These are phyloP conservation scores for Epinotia ramella DNA, from an alignment of 2,888 invertebrate genomes.

Conservation along the genomic window DNA sequence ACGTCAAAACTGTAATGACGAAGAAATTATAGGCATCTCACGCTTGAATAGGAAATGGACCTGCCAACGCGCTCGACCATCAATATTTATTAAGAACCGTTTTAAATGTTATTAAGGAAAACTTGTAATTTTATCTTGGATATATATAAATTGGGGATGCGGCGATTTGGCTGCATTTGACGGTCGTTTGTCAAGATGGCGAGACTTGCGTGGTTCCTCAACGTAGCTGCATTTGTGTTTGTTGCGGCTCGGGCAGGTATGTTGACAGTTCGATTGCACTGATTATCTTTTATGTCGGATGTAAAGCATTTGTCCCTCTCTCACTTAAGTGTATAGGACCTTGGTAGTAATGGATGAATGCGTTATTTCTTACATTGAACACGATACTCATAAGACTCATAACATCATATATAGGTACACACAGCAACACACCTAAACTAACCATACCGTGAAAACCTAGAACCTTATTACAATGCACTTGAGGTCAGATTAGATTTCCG, in stretches of 20 bases:
- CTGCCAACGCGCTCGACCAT: constrained; percentile 56
- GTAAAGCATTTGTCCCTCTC: no score
- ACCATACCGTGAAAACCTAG: no score
- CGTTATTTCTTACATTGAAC: no score
- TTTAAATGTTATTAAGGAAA: constrained; percentile 58
- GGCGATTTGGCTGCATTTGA: constrained; percentile 64
- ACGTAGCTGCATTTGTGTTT: constrained; percentile 51
- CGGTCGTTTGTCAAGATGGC: constrained; percentile 62
- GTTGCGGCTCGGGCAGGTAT: constrained; percentile 56
- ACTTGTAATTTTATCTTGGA: constrained; percentile 65
- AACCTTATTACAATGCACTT: no score
- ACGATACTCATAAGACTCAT: no score
- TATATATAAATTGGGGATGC: constrained; percentile 66
- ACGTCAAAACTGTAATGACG: constrained; percentile 61
- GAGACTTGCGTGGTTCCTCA: constrained; percentile 53
- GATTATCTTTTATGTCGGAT: not conserved
- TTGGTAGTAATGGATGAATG: no score
- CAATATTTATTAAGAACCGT: constrained; percentile 71
- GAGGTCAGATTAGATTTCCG: no score
- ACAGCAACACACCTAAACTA: no score
- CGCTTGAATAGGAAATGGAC: constrained; percentile 56
- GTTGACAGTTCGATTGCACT: not conserved
- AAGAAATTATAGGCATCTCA: constrained; percentile 60
- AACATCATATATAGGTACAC: no score
- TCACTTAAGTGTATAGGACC: no score